phyloP scores from a whole-genome alignment of 2,113 vertebrate species.

The Hyperopisus bebe region DNA sequence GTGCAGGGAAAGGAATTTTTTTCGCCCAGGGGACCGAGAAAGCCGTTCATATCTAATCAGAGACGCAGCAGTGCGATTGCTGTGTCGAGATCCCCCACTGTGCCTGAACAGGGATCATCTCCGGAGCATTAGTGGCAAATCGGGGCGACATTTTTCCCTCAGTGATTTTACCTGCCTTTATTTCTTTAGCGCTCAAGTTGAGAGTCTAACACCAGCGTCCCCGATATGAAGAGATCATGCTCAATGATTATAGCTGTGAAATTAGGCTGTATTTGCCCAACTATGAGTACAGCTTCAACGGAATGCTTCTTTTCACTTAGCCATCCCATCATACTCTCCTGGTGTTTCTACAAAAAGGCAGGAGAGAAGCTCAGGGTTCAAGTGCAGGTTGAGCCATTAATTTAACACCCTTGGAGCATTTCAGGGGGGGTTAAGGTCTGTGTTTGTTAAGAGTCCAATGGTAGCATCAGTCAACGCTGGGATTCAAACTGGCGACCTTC shows the following conservation, averaged over 20 bases:
- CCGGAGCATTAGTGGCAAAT: not conserved
- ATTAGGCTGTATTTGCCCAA: not conserved
- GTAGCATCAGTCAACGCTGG: not conserved
- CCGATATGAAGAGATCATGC: not conserved
- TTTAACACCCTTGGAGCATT: not conserved
- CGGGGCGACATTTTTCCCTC: not conserved
- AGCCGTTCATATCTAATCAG: conserved; percentile 1
- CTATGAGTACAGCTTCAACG: not conserved
- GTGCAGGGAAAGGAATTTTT: not conserved
- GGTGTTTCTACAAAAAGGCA: not conserved
- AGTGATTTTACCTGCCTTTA: not conserved
- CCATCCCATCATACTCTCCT: not conserved
- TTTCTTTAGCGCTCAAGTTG: not conserved
- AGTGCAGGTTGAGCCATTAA: not conserved
- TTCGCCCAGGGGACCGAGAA: not conserved
- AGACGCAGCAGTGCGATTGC: not conserved
- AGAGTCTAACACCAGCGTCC: not conserved
- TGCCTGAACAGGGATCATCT: not conserved
- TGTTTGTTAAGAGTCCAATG: not conserved
- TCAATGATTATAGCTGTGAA: not conserved
- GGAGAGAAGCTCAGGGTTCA: not conserved
- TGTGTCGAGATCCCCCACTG: not conserved
- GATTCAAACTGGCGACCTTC: not conserved
- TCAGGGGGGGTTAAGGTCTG: not conserved
- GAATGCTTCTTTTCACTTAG: not conserved